phyloP scores from a whole-genome alignment of 1,140 invertebrate genomes.

The Cylas formicarius region DNA sequence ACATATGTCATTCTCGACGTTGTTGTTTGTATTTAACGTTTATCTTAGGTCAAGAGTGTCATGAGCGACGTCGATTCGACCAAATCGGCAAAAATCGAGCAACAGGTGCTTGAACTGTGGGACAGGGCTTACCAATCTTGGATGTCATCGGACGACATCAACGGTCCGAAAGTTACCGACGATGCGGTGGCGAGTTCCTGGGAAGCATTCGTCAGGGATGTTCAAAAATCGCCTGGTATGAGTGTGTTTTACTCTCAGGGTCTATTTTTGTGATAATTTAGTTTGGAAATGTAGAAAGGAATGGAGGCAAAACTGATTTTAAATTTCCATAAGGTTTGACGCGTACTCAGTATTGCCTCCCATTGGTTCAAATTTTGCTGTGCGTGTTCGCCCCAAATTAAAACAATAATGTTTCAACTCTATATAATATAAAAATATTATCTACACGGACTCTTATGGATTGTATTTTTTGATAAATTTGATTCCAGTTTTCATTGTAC shows the following conservation, averaged over 20 bases:
- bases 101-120: slow-evolving; percentile 87
- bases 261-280: slow-evolving; percentile 10
- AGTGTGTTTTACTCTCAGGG: slow-evolving; percentile 5
- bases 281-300: slow-evolving; percentile 7
- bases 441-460: too few relatives aligned
- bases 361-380: too few relatives aligned
- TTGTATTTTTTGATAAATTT: too few relatives aligned
- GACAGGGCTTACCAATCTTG: slow-evolving; percentile 89
- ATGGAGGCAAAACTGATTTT: slow-evolving; percentile 1
- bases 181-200: slow-evolving; percentile 63
- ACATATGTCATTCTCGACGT: slow-evolving; percentile 33
- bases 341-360: too few relatives aligned
- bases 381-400: too few relatives aligned
- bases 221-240: slow-evolving; percentile 66
- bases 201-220: slow-evolving; percentile 62
- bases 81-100: slow-evolving; percentile 79
- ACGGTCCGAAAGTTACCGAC: slow-evolving; percentile 61
- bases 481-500: too few relatives aligned
- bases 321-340: too few relatives aligned
- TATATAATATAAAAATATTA: too few relatives aligned
- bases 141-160: slow-evolving; percentile 59
- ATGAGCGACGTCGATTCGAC: slow-evolving; percentile 73
- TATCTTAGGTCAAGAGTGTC: slow-evolving; percentile 61
- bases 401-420: too few relatives aligned
- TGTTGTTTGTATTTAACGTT: slow-evolving; percentile 1